Evolutionary conservation across 2,797 vertebrate species (phyloP), one percentile per base, ranked within the genome.

Genomic region (Phyllotis vaccarum): DNA sequence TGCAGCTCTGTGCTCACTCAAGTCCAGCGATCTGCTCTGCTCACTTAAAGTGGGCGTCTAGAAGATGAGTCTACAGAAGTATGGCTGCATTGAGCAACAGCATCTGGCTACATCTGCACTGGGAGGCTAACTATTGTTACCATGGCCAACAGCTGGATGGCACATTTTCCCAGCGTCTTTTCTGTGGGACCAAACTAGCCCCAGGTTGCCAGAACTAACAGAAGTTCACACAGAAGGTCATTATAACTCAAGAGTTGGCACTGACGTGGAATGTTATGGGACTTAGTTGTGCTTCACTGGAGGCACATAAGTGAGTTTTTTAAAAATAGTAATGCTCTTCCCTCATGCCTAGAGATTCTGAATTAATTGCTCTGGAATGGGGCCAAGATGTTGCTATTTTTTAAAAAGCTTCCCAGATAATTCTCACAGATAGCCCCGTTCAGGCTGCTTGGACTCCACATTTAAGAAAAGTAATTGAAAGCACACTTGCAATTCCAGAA

Each of bases 271-370:
- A 37, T 9, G 60, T 82, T 9, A 16, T 24, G 60, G 22, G 54
- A 62, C 79, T 64, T 43, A 21, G 34, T 2, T 75, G 43, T 75
- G 29, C 94, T 68, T 91, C 79, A 11, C 29, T n/a, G 16, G 72
- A 93, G 91, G 34, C 22, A 66, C 62, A 72, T n/a, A 66, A 79
- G 60, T 6, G 37, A 90, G 56, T 22, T 75, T 88, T 72, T 58
- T 24, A 34, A 86, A 94, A 85, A 89, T n/a, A 79, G 92, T n/a
- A 70, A 31, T 37, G 12, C 46, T 22, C 24, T 56, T 72, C 43
- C 68, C 74, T 27, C 3, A 74, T 40, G 62, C 56, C 64, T 24
- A 43, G 88, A 91, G 81, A 94, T 66, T 82, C 62, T 37, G 66
- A 89, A 68, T 91, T 72, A 68, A 82, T 17, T 49, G 62, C 66